phyloP scores from a whole-genome alignment of 2,888 invertebrate genomes.

The Bimastos eiseni region DNA sequence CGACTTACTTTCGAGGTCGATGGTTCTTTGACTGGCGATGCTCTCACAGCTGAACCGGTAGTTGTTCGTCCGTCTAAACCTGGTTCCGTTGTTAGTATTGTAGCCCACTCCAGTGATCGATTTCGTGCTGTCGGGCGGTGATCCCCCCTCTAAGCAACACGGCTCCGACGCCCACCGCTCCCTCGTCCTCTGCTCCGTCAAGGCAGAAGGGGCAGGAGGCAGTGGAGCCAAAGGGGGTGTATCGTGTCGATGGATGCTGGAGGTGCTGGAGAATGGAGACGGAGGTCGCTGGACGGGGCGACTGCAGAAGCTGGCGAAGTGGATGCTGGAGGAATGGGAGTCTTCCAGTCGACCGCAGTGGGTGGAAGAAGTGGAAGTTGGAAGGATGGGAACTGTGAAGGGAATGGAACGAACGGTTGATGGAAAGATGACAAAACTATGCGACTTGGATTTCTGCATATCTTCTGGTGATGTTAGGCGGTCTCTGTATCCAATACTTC shows the following conservation, averaged over 20 bases:
- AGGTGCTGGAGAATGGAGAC: background rate
- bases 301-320: no score
- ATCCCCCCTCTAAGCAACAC: background rate
- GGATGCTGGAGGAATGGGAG: background rate
- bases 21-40: slow-evolving; percentile 13
- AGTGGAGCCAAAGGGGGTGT: background rate
- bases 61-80: background rate
- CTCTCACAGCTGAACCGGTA: background rate
- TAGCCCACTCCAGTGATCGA: background rate
- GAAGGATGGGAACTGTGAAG: slow-evolving; percentile 54
- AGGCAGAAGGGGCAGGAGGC: background rate
- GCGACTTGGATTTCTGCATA: slow-evolving; percentile 31
- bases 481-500: background rate
- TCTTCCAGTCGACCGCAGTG: background rate
- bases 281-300: background rate
- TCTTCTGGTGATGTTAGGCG: background rate
- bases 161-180: background rate
- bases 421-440: slow-evolving; percentile 51
- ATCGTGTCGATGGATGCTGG: background rate
- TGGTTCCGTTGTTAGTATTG: background rate
- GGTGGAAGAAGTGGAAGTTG: background rate
- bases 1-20: background rate
- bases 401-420: slow-evolving; percentile 58
- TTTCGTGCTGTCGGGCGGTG: background rate
- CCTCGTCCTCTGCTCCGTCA: background rate